These are phyloP conservation scores for Oscheius sp. DNA, from an alignment of 1,140 invertebrate genomes.

Conservation along the genomic window DNA sequence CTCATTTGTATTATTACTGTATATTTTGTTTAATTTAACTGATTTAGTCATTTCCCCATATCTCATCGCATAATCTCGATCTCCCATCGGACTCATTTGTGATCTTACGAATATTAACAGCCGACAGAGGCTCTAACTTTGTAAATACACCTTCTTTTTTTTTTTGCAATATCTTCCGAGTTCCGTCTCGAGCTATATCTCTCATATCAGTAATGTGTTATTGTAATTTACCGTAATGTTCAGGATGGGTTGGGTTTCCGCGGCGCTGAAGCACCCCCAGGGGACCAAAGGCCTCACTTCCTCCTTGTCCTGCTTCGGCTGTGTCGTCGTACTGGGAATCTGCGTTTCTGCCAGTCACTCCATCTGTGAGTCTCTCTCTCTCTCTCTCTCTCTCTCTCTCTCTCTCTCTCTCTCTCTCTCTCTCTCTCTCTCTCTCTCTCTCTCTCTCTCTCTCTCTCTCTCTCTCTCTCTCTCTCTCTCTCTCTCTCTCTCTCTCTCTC, in stretches of 20 bases:
- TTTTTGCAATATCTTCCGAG: not conserved
- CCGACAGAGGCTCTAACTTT: no score
- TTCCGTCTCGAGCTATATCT: not conserved
- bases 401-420: not conserved
- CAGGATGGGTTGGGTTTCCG: constrained; percentile 10
- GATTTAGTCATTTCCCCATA: no score
- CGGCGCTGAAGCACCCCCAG: constrained; percentile 18
- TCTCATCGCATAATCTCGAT: no score
- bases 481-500: not conserved
- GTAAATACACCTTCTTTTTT: no score
- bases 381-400: not conserved
- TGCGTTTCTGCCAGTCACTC: constrained; percentile 32
- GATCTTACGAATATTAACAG: no score
- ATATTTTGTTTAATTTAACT: no score
- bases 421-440: not conserved
- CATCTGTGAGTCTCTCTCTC: constrained; percentile 4
- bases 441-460: not conserved
- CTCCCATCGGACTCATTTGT: no score
- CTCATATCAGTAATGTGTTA: not conserved
- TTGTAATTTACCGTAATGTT: not conserved
- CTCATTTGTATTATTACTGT: no score
- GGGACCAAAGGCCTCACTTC: constrained; percentile 13
- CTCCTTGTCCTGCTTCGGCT: constrained; percentile 12
- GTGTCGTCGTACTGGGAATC: constrained; percentile 18
- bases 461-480: not conserved